Evolutionary conservation across 2,797 vertebrate species (phyloP).

Genomic region (Centroberyx gerrardi): DNA sequence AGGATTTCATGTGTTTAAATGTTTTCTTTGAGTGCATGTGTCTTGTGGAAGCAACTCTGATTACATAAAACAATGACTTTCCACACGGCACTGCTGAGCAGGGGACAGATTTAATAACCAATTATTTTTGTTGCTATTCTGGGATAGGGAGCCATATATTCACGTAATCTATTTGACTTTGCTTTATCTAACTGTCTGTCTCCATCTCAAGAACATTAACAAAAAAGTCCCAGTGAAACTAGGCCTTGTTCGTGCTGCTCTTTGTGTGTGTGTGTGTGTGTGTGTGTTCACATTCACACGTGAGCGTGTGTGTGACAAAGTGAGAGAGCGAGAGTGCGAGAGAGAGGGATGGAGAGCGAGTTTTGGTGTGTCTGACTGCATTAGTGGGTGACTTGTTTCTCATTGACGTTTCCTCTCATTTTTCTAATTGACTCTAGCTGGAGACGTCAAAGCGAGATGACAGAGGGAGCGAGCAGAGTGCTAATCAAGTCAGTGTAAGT

Average conservation of each 20-base stretch:
- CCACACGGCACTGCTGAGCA: background rate
- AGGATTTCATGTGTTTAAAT: slow-evolving; percentile 3
- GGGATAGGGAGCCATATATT: slow-evolving; percentile 10
- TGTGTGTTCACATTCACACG: background rate
- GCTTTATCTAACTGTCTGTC: slow-evolving; percentile 18
- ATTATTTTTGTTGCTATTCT: slow-evolving; percentile 36
- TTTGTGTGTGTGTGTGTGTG: slow-evolving; percentile 10
- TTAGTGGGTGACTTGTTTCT: slow-evolving; percentile 71
- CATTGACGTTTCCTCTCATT: slow-evolving; percentile 79
- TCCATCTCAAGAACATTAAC: slow-evolving; percentile 8
- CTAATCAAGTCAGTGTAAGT: slow-evolving; percentile 76
- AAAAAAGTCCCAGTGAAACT: slow-evolving; percentile 16
- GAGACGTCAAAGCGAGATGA: slow-evolving; percentile 77
- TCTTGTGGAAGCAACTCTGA: slow-evolving; percentile 24
- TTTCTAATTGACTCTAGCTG: slow-evolving; percentile 79
- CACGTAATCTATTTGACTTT: slow-evolving; percentile 38
- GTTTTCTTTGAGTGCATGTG: background rate
- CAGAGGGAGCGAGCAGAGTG: slow-evolving; percentile 71
- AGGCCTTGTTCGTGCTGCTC: background rate
- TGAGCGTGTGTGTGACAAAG: background rate
- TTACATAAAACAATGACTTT: slow-evolving; percentile 18
- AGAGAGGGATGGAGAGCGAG: slow-evolving; percentile 19
- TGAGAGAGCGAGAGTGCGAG: background rate
- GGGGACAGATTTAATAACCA: slow-evolving; percentile 15
- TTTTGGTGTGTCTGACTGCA: slow-evolving; percentile 67